Percentiles rank a stretch among this genome's conserved stretches.
Evolutionary conservation across 1,140 invertebrate species (phyloP).

Genomic region (Melitaea cinxia): DNA sequence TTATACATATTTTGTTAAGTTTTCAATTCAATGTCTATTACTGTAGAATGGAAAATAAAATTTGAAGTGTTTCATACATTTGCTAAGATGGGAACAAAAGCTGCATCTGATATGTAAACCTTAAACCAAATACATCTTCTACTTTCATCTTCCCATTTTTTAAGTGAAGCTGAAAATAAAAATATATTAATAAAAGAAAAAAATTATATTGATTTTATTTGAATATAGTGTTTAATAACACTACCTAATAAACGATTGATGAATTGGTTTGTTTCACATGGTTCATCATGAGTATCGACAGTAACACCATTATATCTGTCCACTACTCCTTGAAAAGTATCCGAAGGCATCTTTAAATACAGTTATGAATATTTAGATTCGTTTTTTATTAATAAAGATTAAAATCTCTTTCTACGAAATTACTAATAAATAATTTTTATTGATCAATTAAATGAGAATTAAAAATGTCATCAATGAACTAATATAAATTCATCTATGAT

Average conservation of each 20-base stretch:
- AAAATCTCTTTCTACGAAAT: too few relatives aligned
- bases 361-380: too few relatives aligned
- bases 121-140: conserved; percentile 92
- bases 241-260: conserved; percentile 82
- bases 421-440: too few relatives aligned
- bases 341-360: conserved; percentile 13
- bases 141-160: conserved; percentile 85
- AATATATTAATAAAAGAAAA: not conserved
- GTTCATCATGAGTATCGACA: conserved; percentile 83
- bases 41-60: too few relatives aligned
- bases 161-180: conserved; percentile 85
- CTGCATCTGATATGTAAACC: conserved; percentile 85
- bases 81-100: conserved; percentile 90
- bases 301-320: conserved; percentile 88
- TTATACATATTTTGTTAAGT: not conserved
- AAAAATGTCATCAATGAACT: too few relatives aligned
- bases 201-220: not conserved
- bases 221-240: not conserved
- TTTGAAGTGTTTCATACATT: conserved; percentile 80
- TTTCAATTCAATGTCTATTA: too few relatives aligned
- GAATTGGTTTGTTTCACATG: conserved; percentile 81
- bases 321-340: conserved; percentile 76
- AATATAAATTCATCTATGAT: too few relatives aligned
- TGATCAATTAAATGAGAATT: too few relatives aligned
- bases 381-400: too few relatives aligned